Evolutionary conservation across 2,113 vertebrate species (phyloP).

Genomic region (Sorex fumeus): DNA sequence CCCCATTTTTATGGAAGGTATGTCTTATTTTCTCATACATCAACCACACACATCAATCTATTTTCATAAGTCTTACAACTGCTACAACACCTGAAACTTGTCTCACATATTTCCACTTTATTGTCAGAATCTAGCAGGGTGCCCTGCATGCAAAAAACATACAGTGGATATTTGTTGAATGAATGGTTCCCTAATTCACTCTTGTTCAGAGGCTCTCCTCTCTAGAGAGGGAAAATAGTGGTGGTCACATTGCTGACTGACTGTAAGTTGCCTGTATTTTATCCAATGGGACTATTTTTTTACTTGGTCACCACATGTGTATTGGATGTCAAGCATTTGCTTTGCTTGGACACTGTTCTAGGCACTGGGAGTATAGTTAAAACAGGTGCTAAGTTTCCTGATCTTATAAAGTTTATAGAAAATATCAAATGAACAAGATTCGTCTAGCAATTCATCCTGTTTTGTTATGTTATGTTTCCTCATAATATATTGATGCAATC

Average conservation of each 20-base stretch:
- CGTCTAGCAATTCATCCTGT: not conserved
- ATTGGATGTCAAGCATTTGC: not conserved
- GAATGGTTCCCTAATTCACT: conserved; percentile 24
- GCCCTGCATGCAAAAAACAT: conserved; percentile 29
- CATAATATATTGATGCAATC: not conserved
- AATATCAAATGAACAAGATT: not conserved
- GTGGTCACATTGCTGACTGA: not conserved
- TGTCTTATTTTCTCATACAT: not conserved
- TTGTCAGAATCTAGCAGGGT: not conserved
- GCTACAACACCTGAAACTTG: not conserved
- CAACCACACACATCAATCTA: not conserved
- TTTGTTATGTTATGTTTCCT: not conserved
- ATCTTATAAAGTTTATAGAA: conserved; percentile 49
- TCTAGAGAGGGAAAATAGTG: conserved; percentile 19
- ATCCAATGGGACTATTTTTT: not conserved
- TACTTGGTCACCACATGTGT: not conserved
- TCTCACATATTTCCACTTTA: conserved; percentile 47
- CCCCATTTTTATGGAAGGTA: not conserved
- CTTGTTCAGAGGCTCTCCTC: conserved; percentile 17
- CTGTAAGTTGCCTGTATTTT: not conserved
- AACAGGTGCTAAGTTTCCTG: not conserved
- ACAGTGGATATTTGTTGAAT: conserved; percentile 44
- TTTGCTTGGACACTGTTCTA: not conserved
- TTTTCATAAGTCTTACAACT: not conserved
- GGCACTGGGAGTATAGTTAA: not conserved